A percentile compares a stretch with the other conserved stretches of the same genome.
phyloP scores from a whole-genome alignment of 2,797 vertebrate genomes.

The Poecilia picta region DNA sequence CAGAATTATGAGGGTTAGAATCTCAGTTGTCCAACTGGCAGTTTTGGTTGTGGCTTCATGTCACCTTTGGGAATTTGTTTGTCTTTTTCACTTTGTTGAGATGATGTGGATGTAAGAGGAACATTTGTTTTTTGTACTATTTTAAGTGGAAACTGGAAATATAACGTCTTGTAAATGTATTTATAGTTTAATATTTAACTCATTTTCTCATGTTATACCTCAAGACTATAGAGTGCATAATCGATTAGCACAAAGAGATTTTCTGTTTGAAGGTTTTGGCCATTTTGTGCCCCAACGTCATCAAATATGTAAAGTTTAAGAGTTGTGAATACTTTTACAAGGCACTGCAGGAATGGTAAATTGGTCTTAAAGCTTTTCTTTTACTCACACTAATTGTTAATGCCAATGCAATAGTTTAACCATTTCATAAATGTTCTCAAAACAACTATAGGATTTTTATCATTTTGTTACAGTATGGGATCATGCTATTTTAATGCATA shows the following conservation, averaged over 20 bases:
- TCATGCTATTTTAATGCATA: background rate
- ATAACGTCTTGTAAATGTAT: background rate
- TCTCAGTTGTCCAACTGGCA: background rate
- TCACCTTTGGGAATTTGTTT: slow-evolving; percentile 1
- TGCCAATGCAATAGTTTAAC: background rate
- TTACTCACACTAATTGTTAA: background rate
- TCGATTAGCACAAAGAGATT: too few relatives aligned
- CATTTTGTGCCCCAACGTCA: too few relatives aligned
- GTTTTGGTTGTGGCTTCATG: background rate
- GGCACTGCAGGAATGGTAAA: too few relatives aligned
- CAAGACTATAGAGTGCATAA: too few relatives aligned
- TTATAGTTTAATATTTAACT: background rate
- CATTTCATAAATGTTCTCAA: background rate
- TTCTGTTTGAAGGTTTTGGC: too few relatives aligned
- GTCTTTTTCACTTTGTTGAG: background rate
- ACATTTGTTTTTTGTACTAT: background rate
- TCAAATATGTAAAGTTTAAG: too few relatives aligned
- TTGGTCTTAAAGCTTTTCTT: too few relatives aligned
- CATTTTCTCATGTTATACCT: too few relatives aligned
- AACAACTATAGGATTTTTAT: background rate
- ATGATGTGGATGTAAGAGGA: background rate
- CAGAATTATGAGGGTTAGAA: slow-evolving; percentile 11
- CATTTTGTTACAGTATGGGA: background rate
- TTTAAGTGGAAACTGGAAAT: background rate
- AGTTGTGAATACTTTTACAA: too few relatives aligned